Conservation (phyloP, 2,797 vertebrate genomes). For the Arctocebus calabarensis region DNA sequence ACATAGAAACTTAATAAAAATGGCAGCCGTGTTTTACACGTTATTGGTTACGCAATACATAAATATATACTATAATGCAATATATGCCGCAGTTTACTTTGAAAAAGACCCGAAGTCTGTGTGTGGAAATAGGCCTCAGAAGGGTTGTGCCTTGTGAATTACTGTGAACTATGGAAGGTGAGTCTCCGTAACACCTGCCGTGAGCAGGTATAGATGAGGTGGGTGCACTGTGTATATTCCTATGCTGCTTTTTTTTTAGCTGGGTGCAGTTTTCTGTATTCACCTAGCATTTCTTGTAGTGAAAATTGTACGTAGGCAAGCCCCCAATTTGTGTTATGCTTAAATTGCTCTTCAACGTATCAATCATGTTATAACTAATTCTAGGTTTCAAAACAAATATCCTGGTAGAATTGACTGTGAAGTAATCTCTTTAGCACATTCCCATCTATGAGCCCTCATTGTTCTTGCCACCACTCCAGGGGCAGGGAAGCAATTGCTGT, state of each 20-base stretch:
- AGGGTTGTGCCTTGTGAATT: not conserved
- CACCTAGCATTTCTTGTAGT: not conserved
- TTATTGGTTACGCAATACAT: constrained; percentile 18
- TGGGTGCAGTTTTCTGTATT: not conserved
- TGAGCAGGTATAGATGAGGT: not conserved
- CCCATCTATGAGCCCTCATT: not conserved
- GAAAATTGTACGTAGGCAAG: not conserved
- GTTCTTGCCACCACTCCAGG: not conserved
- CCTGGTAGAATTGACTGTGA: not conserved
- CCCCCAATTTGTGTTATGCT: not conserved
- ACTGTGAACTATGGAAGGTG: not conserved
- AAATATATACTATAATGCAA: not conserved
- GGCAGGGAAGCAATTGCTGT: not conserved
- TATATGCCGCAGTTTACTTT: not conserved
- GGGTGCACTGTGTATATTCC: not conserved
- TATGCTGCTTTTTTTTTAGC: not conserved
- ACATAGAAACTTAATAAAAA: not conserved
- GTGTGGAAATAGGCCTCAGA: not conserved
- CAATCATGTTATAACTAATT: not conserved
- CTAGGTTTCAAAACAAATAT: not conserved
- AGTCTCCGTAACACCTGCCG: not conserved
- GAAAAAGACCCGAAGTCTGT: not conserved
- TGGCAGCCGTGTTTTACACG: not conserved
- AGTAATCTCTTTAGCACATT: not conserved
- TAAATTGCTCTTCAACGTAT: not conserved